These are phyloP conservation scores for Lepidostoma basale DNA, from an alignment of 1,140 invertebrate species.

Conservation along the genomic window DNA sequence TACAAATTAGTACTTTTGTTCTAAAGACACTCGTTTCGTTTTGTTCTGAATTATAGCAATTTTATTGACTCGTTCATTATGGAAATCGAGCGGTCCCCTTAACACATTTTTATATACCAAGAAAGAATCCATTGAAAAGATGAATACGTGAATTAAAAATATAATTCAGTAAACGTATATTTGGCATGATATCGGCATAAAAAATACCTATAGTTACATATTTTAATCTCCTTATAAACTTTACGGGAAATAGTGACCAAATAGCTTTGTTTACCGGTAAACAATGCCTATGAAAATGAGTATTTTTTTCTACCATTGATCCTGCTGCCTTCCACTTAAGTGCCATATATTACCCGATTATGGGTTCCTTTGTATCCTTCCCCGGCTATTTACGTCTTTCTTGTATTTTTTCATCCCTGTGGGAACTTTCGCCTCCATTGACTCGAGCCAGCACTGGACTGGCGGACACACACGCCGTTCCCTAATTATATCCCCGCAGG, in stretches of 20 bases:
- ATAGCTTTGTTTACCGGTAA: conserved; percentile 1
- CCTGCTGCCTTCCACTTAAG: conserved; percentile 12
- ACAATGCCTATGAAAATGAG: conserved; percentile 8
- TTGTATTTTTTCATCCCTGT: conserved; percentile 36
- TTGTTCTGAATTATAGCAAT: neutral
- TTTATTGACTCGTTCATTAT: neutral
- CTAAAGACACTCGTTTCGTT: neutral
- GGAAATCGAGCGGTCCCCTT: neutral
- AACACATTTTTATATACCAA: neutral
- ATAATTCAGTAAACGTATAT: no score
- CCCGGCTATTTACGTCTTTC: conserved; percentile 38
- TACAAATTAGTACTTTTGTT: neutral
- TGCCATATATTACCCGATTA: conserved; percentile 45
- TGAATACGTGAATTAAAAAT: no score
- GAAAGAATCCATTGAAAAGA: no score
- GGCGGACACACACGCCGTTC: conserved; percentile 40
- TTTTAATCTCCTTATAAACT: no score
- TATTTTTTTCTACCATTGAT: neutral
- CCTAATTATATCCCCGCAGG: conserved; percentile 42
- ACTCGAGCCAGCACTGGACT: conserved; percentile 15
- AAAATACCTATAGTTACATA: no score
- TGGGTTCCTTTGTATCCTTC: conserved; percentile 34
- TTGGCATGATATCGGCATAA: no score
- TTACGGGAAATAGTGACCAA: no score
- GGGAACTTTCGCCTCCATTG: conserved; percentile 42